Evolutionary conservation across 2,113 vertebrate species (phyloP).

Genomic region (Marcusenius ussheri): DNA sequence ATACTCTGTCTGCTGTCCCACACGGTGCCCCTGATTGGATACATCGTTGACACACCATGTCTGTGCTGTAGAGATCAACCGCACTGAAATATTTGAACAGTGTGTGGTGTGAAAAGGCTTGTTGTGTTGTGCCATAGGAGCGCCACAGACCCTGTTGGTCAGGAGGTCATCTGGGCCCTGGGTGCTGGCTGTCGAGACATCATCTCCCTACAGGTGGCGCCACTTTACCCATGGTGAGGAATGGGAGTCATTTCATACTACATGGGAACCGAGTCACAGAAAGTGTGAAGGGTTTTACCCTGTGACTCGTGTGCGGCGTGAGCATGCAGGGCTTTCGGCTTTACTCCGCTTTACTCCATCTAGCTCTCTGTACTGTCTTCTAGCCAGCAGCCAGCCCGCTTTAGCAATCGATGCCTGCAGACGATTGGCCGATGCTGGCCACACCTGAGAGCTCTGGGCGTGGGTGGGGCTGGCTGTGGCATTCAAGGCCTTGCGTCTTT

Average conservation of each 20-base stretch:
- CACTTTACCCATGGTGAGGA: conserved; percentile 81
- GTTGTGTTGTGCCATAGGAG: conserved; percentile 59
- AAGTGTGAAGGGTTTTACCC: not conserved
- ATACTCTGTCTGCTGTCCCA: not conserved
- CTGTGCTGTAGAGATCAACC: not conserved
- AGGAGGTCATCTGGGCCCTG: conserved; percentile 89
- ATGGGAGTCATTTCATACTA: not conserved
- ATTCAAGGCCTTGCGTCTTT: conserved; percentile 79
- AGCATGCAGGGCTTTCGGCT: not conserved
- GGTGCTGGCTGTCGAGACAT: conserved; percentile 89
- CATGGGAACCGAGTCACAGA: not conserved
- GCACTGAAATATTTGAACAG: not conserved
- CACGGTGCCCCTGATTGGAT: not conserved
- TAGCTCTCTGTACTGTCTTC: conserved; percentile 22
- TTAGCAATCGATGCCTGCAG: conserved; percentile 89
- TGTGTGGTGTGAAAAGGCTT: not conserved
- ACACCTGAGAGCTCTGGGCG: conserved; percentile 70
- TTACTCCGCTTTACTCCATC: not conserved
- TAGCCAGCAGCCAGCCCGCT: conserved; percentile 82
- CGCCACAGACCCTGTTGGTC: conserved; percentile 74
- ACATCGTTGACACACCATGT: not conserved
- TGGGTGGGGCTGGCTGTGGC: conserved; percentile 81
- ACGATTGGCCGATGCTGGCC: conserved; percentile 94
- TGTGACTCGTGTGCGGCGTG: not conserved
- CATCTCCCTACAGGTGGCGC: conserved; percentile 80